Evolutionary conservation across 2,113 vertebrate species (phyloP).

Genomic region (Cranoglanis bouderius): DNA sequence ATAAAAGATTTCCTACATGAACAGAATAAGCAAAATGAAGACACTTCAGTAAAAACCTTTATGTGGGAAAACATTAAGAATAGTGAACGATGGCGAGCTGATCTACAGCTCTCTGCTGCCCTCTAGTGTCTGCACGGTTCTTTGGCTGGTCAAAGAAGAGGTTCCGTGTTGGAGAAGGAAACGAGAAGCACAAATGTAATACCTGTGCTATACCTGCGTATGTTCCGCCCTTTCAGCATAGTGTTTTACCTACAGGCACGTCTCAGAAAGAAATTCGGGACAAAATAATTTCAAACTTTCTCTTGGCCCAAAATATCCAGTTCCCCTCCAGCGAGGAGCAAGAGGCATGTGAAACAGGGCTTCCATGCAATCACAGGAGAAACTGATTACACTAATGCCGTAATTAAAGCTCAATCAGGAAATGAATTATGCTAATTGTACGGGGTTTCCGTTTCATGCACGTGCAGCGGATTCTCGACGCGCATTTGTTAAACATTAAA

Average conservation of each 20-base stretch:
- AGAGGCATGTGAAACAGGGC: not conserved
- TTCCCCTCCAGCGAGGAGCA: not conserved
- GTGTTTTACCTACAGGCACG: not conserved
- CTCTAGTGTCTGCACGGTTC: constrained; percentile 34
- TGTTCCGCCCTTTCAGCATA: not conserved
- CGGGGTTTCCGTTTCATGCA: not conserved
- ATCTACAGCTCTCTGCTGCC: constrained; percentile 42
- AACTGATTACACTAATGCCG: not conserved
- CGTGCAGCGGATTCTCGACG: not conserved
- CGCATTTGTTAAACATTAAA: not conserved
- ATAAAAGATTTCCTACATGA: not conserved
- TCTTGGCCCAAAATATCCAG: not conserved
- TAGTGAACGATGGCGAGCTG: not conserved
- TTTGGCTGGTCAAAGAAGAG: not conserved
- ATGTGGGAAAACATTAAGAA: not conserved
- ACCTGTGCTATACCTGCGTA: not conserved
- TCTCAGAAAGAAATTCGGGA: not conserved
- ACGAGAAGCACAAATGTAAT: not conserved
- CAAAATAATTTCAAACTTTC: not conserved
- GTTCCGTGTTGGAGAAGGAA: not conserved
- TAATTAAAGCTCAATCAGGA: not conserved
- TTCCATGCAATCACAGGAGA: constrained; percentile 2
- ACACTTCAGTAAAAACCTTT: not conserved
- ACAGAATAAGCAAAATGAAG: not conserved
- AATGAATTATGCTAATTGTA: not conserved